Base-by-base conservation (phyloP, 2,113 vertebrate species). In the Puffinus mauretanicus region DNA sequence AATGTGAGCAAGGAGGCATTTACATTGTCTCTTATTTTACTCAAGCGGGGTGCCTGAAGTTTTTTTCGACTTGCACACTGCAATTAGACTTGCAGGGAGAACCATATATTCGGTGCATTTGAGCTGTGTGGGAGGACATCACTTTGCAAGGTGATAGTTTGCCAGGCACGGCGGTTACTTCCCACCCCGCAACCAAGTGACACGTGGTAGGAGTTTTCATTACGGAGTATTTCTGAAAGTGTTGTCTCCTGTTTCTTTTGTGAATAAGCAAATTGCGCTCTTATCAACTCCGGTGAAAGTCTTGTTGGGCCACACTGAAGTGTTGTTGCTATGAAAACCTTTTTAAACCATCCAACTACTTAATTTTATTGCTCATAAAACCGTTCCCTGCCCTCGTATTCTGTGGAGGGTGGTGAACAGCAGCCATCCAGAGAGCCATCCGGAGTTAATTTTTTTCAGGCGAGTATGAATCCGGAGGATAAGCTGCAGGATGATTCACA, bases 71-170 rank as follows among this genome's bases (percentile, higher is more conserved):
- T 91, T 6, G 1, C 25, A 51, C 19, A 6, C 4, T 67, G 57
- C 40, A 38, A 15, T 81, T 51, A 58, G 60, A 9, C 9, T 54
- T 44, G 29, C 38, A 51, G 65, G 69, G 51, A 70, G n/a, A 75
- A 40, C 2, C 3, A 0, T 19, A 5, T 47, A 36, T 44, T 79
- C 0, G 1, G 29, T 30, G 12, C 13, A 9, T 64, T 83, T 79
- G 30, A 58, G 57, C 30, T 52, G 10, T 29, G 61, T 49, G 30
- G 58, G 30, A 73, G 20, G 78, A 22, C 11, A 29, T n/a, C 15
- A 13, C 40, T 44, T 27, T 21, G 58, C 25, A 44, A 61, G 32
- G 64, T n/a, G 79, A 49, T 34, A 26, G 11, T 22, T 72, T 60
- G 26, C 46, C 52, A 60, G 77, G 22, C 51, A n/a, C 0, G 1